Conservation (phyloP, 2,888 invertebrate species). For the Rhamphomyia laevipes region DNA sequence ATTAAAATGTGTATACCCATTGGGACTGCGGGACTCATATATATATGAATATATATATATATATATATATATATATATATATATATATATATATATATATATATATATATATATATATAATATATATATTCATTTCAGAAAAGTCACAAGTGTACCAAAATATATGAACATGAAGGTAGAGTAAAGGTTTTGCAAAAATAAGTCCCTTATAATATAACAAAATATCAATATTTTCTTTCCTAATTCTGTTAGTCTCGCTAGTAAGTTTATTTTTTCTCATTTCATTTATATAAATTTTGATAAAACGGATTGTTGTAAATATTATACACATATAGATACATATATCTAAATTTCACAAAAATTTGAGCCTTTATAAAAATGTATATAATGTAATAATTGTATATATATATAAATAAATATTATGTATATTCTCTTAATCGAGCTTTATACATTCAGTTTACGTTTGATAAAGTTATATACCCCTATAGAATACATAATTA, state of each 20-base stretch:
- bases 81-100: neutral
- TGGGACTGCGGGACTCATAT: neutral
- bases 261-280: neutral
- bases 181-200: neutral
- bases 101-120: neutral
- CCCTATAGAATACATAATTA: neutral
- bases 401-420: neutral
- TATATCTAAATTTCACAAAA: neutral
- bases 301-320: neutral
- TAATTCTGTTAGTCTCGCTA: neutral
- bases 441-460: neutral
- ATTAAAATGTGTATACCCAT: neutral
- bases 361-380: neutral
- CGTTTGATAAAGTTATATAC: neutral
- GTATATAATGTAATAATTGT: neutral
- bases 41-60: neutral
- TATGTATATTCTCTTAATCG: neutral
- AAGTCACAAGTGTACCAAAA: neutral
- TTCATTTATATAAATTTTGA: neutral
- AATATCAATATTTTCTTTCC: neutral
- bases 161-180: neutral
- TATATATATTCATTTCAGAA: too few relatives aligned
- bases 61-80: neutral
- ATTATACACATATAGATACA: neutral
- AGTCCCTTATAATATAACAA: neutral